Conservation (phyloP, 1,140 invertebrate species). For the Drosophila melanica region DNA sequence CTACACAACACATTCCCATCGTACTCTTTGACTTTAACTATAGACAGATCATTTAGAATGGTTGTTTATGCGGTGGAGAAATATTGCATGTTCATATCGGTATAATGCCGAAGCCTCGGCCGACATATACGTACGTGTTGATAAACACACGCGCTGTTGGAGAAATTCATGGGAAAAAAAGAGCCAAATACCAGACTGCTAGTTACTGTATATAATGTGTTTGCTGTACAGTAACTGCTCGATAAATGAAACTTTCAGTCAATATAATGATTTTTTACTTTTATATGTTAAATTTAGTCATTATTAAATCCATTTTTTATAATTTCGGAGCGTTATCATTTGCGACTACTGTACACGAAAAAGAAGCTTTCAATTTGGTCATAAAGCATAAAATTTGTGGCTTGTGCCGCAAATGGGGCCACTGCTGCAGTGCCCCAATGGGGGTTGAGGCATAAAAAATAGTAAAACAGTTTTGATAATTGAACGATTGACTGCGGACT, state of each 20-base stretch:
- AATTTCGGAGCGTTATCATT: neutral
- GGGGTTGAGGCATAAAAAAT: conserved; percentile 13
- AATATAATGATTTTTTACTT: neutral
- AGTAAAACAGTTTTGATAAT: conserved; percentile 64
- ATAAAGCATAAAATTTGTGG: conserved; percentile 66
- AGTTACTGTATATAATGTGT: conserved; percentile 26
- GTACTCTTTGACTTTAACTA: conserved; percentile 3
- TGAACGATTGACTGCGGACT: conserved; percentile 65
- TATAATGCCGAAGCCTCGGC: conserved; percentile 30
- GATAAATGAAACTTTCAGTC: neutral
- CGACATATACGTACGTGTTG: conserved; percentile 37
- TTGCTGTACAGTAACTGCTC: conserved; percentile 1
- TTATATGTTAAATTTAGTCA: no score
- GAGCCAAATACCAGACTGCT: conserved; percentile 33
- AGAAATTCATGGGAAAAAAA: conserved; percentile 54
- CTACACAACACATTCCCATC: neutral
- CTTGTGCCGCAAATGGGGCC: conserved; percentile 29
- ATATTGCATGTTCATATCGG: conserved; percentile 71
- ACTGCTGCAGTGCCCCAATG: conserved; percentile 17
- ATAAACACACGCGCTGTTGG: conserved; percentile 54
- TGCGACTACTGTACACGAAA: conserved; percentile 25
- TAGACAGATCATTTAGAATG: conserved; percentile 69
- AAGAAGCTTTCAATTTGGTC: conserved; percentile 67
- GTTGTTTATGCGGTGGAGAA: conserved; percentile 68
- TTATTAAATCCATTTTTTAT: no score